Conservation (phyloP, 2,888 invertebrate genomes). For the Strigamia transsilvanica region DNA sequence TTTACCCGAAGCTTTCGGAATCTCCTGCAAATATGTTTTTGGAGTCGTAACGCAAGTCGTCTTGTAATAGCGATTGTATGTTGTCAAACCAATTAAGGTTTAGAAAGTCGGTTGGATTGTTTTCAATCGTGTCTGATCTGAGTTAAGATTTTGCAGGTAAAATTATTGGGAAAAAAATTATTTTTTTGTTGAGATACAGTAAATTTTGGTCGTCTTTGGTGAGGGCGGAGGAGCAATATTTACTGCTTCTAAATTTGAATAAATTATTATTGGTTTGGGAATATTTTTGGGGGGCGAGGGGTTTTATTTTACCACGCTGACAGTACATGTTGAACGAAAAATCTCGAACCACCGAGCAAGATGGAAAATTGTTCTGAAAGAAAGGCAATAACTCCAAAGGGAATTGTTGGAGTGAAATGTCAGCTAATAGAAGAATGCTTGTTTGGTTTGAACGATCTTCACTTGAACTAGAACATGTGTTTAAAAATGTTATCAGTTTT, state of each 20-base stretch:
- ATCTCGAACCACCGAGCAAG: neutral
- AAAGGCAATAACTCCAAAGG: slow-evolving; percentile 11
- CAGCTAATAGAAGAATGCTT: slow-evolving; percentile 30
- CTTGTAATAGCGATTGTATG: neutral
- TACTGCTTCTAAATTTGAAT: neutral
- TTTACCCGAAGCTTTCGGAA: neutral
- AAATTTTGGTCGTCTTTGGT: neutral
- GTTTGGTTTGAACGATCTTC: neutral
- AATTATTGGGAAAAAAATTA: too few relatives aligned
- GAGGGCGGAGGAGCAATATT: neutral
- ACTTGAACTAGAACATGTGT: neutral
- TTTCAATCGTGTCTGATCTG: neutral
- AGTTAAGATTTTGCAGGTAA: neutral
- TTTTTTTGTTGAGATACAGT: neutral
- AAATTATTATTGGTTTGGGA: neutral
- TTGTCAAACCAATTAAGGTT: neutral
- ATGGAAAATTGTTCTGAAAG: neutral
- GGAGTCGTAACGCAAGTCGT: neutral
- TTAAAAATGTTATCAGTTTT: neutral
- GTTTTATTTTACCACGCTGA: neutral
- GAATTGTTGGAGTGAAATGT: slow-evolving; percentile 11
- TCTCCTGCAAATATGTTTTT: neutral
- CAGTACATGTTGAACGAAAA: slow-evolving; percentile 18
- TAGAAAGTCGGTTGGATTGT: neutral
- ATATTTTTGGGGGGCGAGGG: neutral